Conservation (phyloP, 2,888 invertebrate genomes). For the Pomacea canaliculata region DNA sequence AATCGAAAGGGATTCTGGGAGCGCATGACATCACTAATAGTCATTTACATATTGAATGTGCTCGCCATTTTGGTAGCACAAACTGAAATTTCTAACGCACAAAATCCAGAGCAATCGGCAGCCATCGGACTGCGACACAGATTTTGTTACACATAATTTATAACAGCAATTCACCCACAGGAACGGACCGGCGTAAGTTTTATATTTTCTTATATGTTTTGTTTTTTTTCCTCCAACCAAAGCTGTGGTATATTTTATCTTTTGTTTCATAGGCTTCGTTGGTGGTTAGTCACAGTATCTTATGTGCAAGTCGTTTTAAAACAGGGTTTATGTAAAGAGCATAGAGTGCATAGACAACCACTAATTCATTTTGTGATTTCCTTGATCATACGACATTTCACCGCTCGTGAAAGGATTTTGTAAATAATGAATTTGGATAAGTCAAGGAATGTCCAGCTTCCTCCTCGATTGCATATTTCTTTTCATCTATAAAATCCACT, state of each 20-base stretch:
- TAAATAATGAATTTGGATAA: too few relatives aligned
- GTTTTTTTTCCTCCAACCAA: conserved; percentile 13
- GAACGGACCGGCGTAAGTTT: conserved; percentile 67
- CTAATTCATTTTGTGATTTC: too few relatives aligned
- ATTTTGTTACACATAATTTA: conserved; percentile 50
- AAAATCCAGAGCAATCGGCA: conserved; percentile 53
- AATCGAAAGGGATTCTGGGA: conserved; percentile 48
- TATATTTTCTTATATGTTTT: conserved; percentile 14
- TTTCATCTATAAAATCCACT: too few relatives aligned
- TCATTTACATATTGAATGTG: conserved; percentile 62
- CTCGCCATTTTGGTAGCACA: conserved; percentile 62
- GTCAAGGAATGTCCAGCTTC: too few relatives aligned
- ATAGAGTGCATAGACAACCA: too few relatives aligned
- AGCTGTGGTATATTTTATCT: conserved; percentile 25
- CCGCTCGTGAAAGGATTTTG: too few relatives aligned
- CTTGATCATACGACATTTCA: too few relatives aligned
- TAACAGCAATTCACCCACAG: conserved; percentile 50
- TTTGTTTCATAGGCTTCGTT: conserved; percentile 16
- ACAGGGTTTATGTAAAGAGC: neutral
- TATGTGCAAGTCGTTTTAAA: too few relatives aligned
- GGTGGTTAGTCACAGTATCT: neutral
- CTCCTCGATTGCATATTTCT: too few relatives aligned
- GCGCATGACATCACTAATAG: conserved; percentile 53
- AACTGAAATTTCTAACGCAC: conserved; percentile 35
- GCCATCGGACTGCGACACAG: conserved; percentile 50